phyloP scores from a whole-genome alignment of 2,797 vertebrate species.

The Bradypodion ventrale region DNA sequence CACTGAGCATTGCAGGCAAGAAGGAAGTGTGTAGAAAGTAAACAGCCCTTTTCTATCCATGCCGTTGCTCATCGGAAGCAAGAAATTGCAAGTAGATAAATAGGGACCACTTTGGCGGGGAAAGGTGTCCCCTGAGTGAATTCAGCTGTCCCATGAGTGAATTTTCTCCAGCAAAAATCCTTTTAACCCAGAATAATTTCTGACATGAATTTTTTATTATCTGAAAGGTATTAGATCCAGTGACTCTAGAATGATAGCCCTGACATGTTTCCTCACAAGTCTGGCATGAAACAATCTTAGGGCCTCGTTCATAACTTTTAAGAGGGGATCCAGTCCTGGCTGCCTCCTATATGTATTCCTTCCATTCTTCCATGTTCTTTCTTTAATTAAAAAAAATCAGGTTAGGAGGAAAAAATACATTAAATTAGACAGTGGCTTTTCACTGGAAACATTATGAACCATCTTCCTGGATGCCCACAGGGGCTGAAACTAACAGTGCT shows the following conservation, averaged over 20 bases:
- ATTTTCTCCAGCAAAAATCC: too few relatives aligned
- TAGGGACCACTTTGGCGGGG: too few relatives aligned
- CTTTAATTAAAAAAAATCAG: background rate
- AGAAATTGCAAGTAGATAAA: too few relatives aligned
- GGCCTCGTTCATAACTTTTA: background rate
- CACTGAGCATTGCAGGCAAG: background rate
- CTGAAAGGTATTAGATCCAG: too few relatives aligned
- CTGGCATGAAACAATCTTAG: background rate
- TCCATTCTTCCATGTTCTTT: background rate
- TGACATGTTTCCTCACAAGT: background rate
- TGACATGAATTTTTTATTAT: too few relatives aligned
- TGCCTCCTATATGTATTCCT: background rate
- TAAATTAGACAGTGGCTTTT: background rate
- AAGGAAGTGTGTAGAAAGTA: background rate
- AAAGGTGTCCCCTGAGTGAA: too few relatives aligned
- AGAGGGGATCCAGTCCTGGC: background rate
- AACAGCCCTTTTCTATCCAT: background rate
- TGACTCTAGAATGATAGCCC: too few relatives aligned
- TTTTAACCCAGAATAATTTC: too few relatives aligned
- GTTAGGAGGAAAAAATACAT: background rate
- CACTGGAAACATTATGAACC: too few relatives aligned
- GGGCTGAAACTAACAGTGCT: too few relatives aligned
- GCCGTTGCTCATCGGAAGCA: background rate
- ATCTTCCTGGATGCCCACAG: too few relatives aligned
- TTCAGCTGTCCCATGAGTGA: too few relatives aligned